These are phyloP conservation scores for Gymnopithys bicolor DNA, from an alignment of 2,797 vertebrate species.

Conservation along the genomic window DNA sequence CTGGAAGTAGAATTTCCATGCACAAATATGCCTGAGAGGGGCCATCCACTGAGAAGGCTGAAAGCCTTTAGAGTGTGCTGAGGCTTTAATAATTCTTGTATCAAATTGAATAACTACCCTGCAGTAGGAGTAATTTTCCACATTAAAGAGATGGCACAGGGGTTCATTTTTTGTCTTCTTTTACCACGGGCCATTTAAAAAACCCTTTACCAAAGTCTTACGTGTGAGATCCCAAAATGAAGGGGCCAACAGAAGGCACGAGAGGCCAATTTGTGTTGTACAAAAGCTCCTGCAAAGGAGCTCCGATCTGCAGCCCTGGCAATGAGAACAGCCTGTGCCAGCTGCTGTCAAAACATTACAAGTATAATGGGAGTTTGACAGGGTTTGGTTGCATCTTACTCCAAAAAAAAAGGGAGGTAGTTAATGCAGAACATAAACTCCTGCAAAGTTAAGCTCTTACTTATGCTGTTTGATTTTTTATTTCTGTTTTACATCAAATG, in stretches of 20 bases:
- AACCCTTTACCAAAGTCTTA: neutral
- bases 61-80: neutral
- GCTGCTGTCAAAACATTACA: neutral
- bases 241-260: neutral
- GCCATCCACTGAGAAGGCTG: neutral
- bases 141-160: neutral
- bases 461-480: neutral
- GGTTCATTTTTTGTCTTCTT: neutral
- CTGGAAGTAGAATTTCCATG: neutral
- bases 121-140: slow-evolving; percentile 12
- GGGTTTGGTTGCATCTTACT: neutral
- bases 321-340: neutral
- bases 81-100: slow-evolving; percentile 28
- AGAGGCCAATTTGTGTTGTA: neutral
- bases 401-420: neutral
- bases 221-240: neutral
- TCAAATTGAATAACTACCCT: neutral
- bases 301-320: neutral
- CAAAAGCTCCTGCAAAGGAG: neutral
- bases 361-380: neutral
- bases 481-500: neutral
- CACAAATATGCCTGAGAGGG: neutral
- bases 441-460: neutral
- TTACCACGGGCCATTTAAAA: neutral
- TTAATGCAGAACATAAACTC: neutral